Conservation (phyloP, 2,888 invertebrate genomes). For the Drosophila meridiana region DNA sequence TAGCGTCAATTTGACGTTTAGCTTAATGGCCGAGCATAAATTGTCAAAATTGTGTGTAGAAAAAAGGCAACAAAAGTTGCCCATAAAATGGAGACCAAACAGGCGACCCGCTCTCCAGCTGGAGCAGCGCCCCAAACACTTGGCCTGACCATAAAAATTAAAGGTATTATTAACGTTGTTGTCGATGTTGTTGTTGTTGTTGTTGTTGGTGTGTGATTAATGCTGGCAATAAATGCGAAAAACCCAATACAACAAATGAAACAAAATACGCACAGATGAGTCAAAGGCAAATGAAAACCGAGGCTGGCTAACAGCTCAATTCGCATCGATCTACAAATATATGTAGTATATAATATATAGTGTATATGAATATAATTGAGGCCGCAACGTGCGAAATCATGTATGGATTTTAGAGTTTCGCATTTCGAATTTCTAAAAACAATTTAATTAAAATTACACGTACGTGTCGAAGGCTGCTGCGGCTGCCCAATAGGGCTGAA, state of each 20-base stretch:
- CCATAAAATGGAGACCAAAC: slow-evolving; percentile 52
- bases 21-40: slow-evolving; percentile 75
- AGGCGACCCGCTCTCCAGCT: neutral
- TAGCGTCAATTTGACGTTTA: slow-evolving; percentile 73
- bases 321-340: slow-evolving; percentile 57
- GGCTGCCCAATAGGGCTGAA: slow-evolving; percentile 37
- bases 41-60: slow-evolving; percentile 52
- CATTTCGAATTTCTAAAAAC: slow-evolving; percentile 54
- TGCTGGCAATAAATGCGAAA: slow-evolving; percentile 69
- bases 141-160: slow-evolving; percentile 12
- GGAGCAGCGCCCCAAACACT: neutral
- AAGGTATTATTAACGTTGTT: slow-evolving; percentile 63
- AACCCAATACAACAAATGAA: slow-evolving; percentile 53
- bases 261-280: slow-evolving; percentile 60
- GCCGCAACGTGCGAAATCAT: slow-evolving; percentile 69
- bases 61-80: slow-evolving; percentile 19
- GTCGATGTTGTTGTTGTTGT: slow-evolving; percentile 33
- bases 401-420: slow-evolving; percentile 51
- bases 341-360: slow-evolving; percentile 38
- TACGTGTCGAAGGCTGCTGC: slow-evolving; percentile 70
- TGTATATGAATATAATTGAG: slow-evolving; percentile 45
- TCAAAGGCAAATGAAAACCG: slow-evolving; percentile 54
- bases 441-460: slow-evolving; percentile 79
- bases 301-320: slow-evolving; percentile 62
- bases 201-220: slow-evolving; percentile 65